A percentile compares a stretch with the other conserved stretches of the same genome.
These are phyloP conservation scores for Lutjanus erythropterus DNA, from an alignment of 2,113 vertebrate species.

Conservation along the genomic window DNA sequence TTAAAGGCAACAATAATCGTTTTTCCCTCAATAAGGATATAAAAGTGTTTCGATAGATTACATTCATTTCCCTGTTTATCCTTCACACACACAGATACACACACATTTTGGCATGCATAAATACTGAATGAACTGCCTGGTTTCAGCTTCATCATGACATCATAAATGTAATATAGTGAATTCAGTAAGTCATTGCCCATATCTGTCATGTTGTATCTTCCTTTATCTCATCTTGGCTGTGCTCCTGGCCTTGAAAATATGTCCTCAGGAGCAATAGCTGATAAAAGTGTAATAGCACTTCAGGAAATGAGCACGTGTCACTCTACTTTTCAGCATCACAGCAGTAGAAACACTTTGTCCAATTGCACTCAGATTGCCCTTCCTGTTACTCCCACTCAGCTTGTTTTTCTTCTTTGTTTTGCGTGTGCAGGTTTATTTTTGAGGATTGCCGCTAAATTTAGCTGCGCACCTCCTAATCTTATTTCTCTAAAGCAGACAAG, in stretches of 20 bases:
- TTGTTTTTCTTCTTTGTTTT: conserved; percentile 57
- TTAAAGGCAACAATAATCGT: too few relatives aligned
- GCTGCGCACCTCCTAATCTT: conserved; percentile 52
- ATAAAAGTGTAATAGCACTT: conserved; percentile 8
- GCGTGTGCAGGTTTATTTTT: conserved; percentile 51
- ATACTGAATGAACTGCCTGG: not conserved
- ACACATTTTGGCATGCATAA: not conserved
- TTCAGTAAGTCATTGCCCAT: too few relatives aligned
- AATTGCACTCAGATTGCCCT: conserved; percentile 10
- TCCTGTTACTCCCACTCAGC: conserved; percentile 16
- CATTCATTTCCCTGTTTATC: not conserved
- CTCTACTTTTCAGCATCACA: not conserved
- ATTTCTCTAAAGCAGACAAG: conserved; percentile 46
- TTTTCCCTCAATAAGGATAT: not conserved
- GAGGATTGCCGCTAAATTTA: conserved; percentile 52
- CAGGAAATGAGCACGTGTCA: conserved; percentile 18
- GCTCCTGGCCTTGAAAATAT: not conserved
- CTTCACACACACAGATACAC: not conserved
- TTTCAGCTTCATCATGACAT: not conserved
- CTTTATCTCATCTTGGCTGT: not conserved
- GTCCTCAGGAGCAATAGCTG: not conserved
- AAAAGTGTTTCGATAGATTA: not conserved
- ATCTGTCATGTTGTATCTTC: not conserved
- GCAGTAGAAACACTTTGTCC: not conserved
- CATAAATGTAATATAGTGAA: not conserved